A percentile compares a stretch with the other conserved stretches of the same genome.
phyloP scores from a whole-genome alignment of 1,140 invertebrate genomes.

The Caenorhabditis latens region DNA sequence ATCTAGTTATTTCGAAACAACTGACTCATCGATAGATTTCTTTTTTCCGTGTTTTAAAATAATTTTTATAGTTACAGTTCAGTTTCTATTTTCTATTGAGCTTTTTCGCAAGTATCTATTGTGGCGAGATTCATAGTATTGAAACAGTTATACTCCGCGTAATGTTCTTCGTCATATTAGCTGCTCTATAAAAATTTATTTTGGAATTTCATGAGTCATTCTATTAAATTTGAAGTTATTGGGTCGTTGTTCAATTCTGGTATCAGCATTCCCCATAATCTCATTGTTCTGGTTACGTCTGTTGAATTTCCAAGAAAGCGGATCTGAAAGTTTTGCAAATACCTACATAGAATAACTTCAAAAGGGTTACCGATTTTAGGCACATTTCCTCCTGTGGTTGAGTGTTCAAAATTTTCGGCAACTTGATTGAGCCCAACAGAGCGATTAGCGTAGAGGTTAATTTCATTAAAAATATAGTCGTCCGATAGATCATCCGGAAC shows the following conservation, averaged over 20 bases:
- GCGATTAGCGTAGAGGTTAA: background rate
- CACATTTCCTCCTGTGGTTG: background rate
- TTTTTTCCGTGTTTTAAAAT: too few relatives aligned
- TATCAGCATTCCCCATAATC: background rate
- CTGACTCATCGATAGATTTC: too few relatives aligned
- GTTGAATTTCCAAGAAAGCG: background rate
- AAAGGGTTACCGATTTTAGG: too few relatives aligned
- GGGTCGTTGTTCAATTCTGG: background rate
- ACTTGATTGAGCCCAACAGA: background rate
- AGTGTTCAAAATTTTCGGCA: background rate
- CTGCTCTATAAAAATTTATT: background rate
- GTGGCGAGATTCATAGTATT: too few relatives aligned
- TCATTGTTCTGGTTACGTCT: constrained; percentile 27
- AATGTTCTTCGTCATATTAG: too few relatives aligned
- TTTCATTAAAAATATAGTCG: constrained; percentile 42
- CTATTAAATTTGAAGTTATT: constrained; percentile 48
- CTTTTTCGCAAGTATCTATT: background rate
- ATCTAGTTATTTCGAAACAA: too few relatives aligned
- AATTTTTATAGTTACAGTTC: too few relatives aligned
- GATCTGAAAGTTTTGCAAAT: background rate
- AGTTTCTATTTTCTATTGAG: too few relatives aligned
- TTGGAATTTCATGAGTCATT: background rate
- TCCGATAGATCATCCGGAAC: constrained; percentile 2
- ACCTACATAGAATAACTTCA: background rate
- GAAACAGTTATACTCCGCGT: too few relatives aligned